Conservation (phyloP, 2,113 vertebrate genomes). For the Tiliqua scincoides region DNA sequence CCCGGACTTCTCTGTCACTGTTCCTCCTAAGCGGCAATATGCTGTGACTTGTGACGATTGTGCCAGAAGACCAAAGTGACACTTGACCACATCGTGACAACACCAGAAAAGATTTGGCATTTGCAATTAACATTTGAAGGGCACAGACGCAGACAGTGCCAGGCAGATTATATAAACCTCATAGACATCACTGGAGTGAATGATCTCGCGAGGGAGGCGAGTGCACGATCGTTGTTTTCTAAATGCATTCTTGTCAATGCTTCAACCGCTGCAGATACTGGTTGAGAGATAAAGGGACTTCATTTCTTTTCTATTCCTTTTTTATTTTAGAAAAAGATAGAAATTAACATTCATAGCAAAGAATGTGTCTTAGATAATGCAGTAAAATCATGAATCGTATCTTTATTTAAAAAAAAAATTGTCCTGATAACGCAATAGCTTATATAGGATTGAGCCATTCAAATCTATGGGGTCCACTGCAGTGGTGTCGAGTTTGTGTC, state of each 20-base stretch:
- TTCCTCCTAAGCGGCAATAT: neutral
- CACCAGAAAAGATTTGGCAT: constrained; percentile 54
- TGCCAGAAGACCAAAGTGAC: constrained; percentile 29
- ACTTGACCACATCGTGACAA: neutral
- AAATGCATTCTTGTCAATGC: fast-evolving
- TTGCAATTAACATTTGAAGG: constrained; percentile 38
- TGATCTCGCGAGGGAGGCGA: constrained; percentile 10
- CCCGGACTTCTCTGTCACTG: constrained; percentile 29
- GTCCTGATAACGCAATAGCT: too few relatives aligned
- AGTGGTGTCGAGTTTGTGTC: too few relatives aligned
- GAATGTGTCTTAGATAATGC: too few relatives aligned
- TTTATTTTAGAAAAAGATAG: too few relatives aligned
- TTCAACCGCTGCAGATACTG: neutral
- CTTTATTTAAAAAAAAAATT: too few relatives aligned
- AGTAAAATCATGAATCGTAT: too few relatives aligned
- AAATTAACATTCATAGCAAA: too few relatives aligned
- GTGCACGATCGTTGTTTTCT: neutral
- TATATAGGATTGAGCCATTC: too few relatives aligned
- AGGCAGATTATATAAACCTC: constrained; percentile 52
- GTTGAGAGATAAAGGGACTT: neutral
- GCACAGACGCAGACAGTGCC: constrained; percentile 36
- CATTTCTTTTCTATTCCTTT: too few relatives aligned
- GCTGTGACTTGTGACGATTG: constrained; percentile 54
- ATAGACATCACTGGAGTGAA: constrained; percentile 23
- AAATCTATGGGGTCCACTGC: too few relatives aligned